These are phyloP conservation scores for Mastomys coucha DNA, from an alignment of 2,113 vertebrate species.

Conservation along the genomic window DNA sequence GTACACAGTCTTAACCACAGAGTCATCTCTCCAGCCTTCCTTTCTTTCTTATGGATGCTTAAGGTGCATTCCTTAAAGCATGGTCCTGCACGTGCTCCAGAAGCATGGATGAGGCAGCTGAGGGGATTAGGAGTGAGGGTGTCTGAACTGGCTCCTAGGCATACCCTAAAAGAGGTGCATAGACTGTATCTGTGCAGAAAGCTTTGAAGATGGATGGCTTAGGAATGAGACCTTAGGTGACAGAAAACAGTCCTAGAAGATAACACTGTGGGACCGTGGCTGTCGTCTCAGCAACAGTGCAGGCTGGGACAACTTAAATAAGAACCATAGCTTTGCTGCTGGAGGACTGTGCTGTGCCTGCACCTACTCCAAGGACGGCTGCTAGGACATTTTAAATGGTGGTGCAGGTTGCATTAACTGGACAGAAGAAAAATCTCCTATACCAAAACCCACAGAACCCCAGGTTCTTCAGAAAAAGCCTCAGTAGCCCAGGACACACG, in stretches of 20 bases:
- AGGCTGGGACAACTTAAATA: not conserved
- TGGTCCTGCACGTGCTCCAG: not conserved
- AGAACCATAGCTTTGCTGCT: not conserved
- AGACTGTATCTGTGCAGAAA: not conserved
- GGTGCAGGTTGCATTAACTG: not conserved
- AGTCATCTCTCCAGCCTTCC: no score
- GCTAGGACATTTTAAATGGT: not conserved
- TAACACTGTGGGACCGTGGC: not conserved
- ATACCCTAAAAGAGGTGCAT: not conserved
- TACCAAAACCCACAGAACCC: conserved; percentile 37
- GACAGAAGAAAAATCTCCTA: no score
- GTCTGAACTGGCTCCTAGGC: not conserved
- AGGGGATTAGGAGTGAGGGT: not conserved
- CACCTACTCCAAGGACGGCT: not conserved
- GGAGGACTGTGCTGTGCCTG: not conserved
- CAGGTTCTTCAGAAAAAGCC: conserved; percentile 40
- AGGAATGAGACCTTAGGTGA: not conserved
- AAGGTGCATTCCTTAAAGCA: not conserved
- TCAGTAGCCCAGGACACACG: conserved; percentile 61
- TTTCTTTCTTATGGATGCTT: not conserved
- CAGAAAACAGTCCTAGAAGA: not conserved
- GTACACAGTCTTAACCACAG: no score
- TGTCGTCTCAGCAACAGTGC: not conserved
- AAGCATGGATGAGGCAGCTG: not conserved
- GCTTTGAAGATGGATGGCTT: not conserved